phyloP scores from a whole-genome alignment of 2,888 invertebrate species.

The Dendrolimus houi region DNA sequence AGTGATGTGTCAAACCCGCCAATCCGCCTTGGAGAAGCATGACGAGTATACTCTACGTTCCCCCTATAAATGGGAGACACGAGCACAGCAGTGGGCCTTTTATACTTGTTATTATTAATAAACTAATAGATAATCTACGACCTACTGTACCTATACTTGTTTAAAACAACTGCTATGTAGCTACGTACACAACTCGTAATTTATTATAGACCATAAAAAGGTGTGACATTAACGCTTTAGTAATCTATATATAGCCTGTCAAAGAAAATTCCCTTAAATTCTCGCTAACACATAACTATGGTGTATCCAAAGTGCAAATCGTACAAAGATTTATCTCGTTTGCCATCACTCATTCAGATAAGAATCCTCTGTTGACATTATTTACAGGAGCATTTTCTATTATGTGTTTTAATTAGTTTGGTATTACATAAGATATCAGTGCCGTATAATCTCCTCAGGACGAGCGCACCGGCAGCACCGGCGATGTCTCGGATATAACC shows the following conservation, averaged over 20 bases:
- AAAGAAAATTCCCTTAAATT: slow-evolving; percentile 11
- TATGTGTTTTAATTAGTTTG: background rate
- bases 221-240: slow-evolving; percentile 2
- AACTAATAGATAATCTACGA: too few species aligned
- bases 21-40: too few species aligned
- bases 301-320: slow-evolving; percentile 16
- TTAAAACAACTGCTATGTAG: background rate
- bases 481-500: slow-evolving; percentile 87
- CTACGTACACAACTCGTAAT: background rate
- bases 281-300: slow-evolving; percentile 10
- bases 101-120: too few species aligned
- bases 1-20: too few species aligned
- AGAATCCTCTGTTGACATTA: slow-evolving; percentile 23
- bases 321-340: slow-evolving; percentile 26
- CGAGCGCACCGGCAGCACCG: slow-evolving; percentile 79
- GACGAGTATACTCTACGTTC: too few species aligned
- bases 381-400: slow-evolving; percentile 16
- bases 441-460: slow-evolving; percentile 43
- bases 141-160: too few species aligned
- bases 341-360: slow-evolving; percentile 50
- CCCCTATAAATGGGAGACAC: too few species aligned
- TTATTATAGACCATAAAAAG: slow-evolving; percentile 1
- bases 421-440: slow-evolving; percentile 9
- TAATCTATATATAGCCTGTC: slow-evolving; percentile 1
- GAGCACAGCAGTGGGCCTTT: too few species aligned